These are phyloP conservation scores for Bagarius yarrelli DNA, from an alignment of 2,113 vertebrate genomes.

Conservation along the genomic window DNA sequence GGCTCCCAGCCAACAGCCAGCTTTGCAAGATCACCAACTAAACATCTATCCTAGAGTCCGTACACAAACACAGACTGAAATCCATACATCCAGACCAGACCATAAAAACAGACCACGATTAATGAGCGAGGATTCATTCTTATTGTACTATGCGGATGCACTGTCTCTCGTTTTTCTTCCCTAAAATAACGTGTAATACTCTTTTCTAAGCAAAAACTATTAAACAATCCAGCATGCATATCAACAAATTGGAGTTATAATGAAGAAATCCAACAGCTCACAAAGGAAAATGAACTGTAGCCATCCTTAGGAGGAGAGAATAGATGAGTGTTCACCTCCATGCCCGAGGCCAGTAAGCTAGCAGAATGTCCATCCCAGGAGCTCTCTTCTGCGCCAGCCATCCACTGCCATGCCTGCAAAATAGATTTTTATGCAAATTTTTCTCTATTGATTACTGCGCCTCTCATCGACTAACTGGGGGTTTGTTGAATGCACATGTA, in stretches of 20 bases:
- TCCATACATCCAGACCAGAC: neutral
- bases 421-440: conserved; percentile 79
- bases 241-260: conserved; percentile 33
- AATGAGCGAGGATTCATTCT: conserved; percentile 2
- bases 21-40: conserved; percentile 72
- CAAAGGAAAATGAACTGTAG: conserved; percentile 4
- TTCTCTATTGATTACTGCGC: conserved; percentile 64
- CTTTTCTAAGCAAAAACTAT: conserved; percentile 17
- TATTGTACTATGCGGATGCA: neutral
- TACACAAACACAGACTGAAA: neutral
- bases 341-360: conserved; percentile 51
- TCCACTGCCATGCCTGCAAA: conserved; percentile 57
- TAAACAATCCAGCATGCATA: conserved; percentile 28
- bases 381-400: conserved; percentile 58
- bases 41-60: conserved; percentile 34
- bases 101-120: neutral
- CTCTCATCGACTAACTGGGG: conserved; percentile 63
- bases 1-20: conserved; percentile 88
- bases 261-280: conserved; percentile 1
- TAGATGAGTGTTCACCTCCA: conserved; percentile 64
- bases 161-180: neutral
- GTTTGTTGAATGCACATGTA: conserved; percentile 62
- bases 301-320: conserved; percentile 55
- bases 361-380: conserved; percentile 63
- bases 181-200: conserved; percentile 19